These are phyloP conservation scores for Adelosebastes latens DNA, from an alignment of 2,797 vertebrate genomes.

Conservation along the genomic window DNA sequence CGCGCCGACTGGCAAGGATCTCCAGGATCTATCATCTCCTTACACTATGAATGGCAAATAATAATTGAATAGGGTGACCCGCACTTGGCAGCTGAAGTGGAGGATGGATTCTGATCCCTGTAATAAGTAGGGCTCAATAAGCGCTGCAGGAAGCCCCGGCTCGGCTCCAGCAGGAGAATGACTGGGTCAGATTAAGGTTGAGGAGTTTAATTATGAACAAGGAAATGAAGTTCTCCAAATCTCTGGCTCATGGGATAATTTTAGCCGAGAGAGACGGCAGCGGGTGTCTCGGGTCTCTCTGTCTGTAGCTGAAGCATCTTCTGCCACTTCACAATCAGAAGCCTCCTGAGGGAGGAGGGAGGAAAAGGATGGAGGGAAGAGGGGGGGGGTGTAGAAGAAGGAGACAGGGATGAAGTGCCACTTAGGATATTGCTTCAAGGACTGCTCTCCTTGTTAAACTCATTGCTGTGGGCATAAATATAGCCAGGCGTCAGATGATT, in stretches of 20 bases:
- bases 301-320: constrained; percentile 61
- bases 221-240: constrained; percentile 78
- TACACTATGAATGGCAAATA: constrained; percentile 32
- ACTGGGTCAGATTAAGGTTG: constrained; percentile 77
- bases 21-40: constrained; percentile 51
- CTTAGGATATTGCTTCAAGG: constrained; percentile 84
- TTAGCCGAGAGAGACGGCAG: constrained; percentile 58
- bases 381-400: constrained; percentile 38
- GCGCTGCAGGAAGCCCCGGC: constrained; percentile 64
- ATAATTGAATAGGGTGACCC: constrained; percentile 70
- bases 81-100: constrained; percentile 66
- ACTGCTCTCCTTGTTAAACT: constrained; percentile 80
- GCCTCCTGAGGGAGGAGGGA: constrained; percentile 62
- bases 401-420: constrained; percentile 80
- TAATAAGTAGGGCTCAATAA: constrained; percentile 73
- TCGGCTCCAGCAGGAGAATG: constrained; percentile 60
- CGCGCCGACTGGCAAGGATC: constrained; percentile 1
- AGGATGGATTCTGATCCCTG: constrained; percentile 70
- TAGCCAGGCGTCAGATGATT: constrained; percentile 76
- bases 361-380: not conserved
- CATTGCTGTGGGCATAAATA: constrained; percentile 80
- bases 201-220: constrained; percentile 80
- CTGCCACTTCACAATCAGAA: constrained; percentile 76
- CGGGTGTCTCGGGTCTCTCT: constrained; percentile 45
- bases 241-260: constrained; percentile 73